Conservation (phyloP, 2,888 invertebrate genomes). For the Endotricha flammealis region DNA sequence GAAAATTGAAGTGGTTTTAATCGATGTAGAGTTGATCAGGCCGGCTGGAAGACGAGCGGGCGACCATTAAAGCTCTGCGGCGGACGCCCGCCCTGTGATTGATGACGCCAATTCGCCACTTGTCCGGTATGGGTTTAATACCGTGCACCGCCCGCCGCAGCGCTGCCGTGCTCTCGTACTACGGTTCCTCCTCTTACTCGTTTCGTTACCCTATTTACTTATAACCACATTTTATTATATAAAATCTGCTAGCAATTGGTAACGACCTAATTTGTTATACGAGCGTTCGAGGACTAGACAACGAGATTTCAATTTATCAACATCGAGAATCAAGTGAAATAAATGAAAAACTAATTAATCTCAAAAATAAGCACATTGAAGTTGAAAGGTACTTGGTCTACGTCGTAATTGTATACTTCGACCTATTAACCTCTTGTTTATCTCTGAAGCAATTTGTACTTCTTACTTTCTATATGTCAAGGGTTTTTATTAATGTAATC, state of each 20-base stretch:
- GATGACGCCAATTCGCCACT: constrained; percentile 69
- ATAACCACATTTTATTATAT: no score
- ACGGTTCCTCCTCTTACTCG: not conserved
- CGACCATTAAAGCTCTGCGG: constrained; percentile 52
- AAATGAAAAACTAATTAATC: no score
- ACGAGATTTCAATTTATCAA: no score
- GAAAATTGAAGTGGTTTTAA: constrained; percentile 22
- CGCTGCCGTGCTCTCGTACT: constrained; percentile 1
- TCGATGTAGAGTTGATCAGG: constrained; percentile 40
- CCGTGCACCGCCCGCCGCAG: constrained; percentile 16
- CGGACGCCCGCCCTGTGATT: constrained; percentile 54
- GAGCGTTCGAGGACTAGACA: no score
- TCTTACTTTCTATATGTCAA: no score
- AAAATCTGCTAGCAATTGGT: no score
- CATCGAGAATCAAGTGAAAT: no score
- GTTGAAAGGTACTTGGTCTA: no score
- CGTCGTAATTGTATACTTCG: not conserved
- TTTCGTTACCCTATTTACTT: not conserved
- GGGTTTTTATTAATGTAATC: constrained; percentile 48
- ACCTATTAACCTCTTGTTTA: no score
- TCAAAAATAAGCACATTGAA: no score
- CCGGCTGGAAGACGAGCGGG: constrained; percentile 40
- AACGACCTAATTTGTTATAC: no score
- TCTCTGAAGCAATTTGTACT: not conserved
- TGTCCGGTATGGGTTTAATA: constrained; percentile 31